A percentile compares a stretch with the other conserved stretches of the same genome.
phyloP scores from a whole-genome alignment of 2,888 invertebrate species.

The Oxytorus armatus region DNA sequence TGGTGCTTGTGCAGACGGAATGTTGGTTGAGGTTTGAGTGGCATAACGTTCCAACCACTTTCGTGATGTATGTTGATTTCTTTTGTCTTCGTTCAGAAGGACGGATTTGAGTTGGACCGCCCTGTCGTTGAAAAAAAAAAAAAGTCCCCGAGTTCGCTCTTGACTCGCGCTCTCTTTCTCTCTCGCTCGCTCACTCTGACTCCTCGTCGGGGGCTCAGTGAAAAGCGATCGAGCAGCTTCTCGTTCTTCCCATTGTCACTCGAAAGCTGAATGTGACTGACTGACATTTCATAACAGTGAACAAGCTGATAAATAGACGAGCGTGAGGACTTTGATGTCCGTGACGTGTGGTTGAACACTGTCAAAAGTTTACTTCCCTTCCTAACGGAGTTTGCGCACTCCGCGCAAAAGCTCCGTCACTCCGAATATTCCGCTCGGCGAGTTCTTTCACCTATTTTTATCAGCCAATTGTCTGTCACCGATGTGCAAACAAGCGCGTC shows the following conservation, averaged over 20 bases:
- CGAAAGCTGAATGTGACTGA: conserved; percentile 72
- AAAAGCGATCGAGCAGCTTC: conserved; percentile 51
- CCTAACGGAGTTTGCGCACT: conserved; percentile 57
- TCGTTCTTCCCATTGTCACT: conserved; percentile 72
- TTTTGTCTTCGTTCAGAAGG: conserved; percentile 29
- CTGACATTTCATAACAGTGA: conserved; percentile 72
- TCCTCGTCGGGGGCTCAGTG: conserved; percentile 27
- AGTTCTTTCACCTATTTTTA: conserved; percentile 71
- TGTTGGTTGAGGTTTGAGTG: conserved; percentile 72
- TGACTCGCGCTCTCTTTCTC: conserved; percentile 31
- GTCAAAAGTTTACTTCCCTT: conserved; percentile 57
- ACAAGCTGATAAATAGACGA: conserved; percentile 74
- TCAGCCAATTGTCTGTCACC: conserved; percentile 37
- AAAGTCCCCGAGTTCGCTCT: conserved; percentile 18
- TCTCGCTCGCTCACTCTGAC: not conserved
- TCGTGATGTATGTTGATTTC: conserved; percentile 48
- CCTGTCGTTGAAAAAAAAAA: conserved; percentile 20
- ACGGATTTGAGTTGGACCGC: conserved; percentile 54
- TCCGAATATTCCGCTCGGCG: conserved; percentile 43
- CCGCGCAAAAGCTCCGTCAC: no score
- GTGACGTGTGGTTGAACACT: no score
- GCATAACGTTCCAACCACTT: conserved; percentile 76
- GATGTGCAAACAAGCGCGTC: not conserved
- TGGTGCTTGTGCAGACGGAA: conserved; percentile 78
- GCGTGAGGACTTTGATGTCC: conserved; percentile 18